Evolutionary conservation across 2,113 vertebrate species (phyloP).

Genomic region (Uria lomvia): DNA sequence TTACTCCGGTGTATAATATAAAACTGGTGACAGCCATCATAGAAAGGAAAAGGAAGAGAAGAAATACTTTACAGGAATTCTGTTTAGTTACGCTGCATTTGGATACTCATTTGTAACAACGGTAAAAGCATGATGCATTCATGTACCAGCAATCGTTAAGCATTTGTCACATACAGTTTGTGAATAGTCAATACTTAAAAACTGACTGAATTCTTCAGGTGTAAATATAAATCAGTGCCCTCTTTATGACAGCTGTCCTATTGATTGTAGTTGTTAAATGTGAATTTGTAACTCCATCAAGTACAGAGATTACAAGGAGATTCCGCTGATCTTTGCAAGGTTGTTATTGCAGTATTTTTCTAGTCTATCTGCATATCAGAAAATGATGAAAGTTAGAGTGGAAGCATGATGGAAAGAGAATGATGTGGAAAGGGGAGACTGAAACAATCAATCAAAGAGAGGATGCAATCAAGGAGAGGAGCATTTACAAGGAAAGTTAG

Average conservation of each 20-base stretch:
- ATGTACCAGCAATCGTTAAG: neutral
- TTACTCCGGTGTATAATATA: neutral
- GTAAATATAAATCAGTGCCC: conserved; percentile 20
- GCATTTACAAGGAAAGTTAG: neutral
- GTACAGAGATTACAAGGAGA: neutral
- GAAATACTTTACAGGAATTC: neutral
- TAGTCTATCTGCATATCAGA: neutral
- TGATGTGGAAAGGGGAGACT: neutral
- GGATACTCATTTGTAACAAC: neutral
- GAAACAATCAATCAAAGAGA: neutral
- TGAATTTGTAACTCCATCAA: neutral
- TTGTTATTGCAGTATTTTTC: neutral
- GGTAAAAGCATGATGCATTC: neutral
- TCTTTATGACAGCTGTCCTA: conserved; percentile 21
- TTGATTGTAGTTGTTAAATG: conserved; percentile 11
- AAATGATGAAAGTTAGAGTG: neutral
- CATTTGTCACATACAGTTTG: neutral
- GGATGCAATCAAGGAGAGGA: neutral
- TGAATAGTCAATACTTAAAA: neutral
- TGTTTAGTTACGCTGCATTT: neutral
- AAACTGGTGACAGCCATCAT: neutral
- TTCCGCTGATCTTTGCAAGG: neutral
- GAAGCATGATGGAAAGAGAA: neutral
- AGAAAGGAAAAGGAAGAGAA: neutral
- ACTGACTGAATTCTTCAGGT: neutral